Evolutionary conservation across 2,797 vertebrate genomes (phyloP).

Genomic region (Peromyscus nudipes): DNA sequence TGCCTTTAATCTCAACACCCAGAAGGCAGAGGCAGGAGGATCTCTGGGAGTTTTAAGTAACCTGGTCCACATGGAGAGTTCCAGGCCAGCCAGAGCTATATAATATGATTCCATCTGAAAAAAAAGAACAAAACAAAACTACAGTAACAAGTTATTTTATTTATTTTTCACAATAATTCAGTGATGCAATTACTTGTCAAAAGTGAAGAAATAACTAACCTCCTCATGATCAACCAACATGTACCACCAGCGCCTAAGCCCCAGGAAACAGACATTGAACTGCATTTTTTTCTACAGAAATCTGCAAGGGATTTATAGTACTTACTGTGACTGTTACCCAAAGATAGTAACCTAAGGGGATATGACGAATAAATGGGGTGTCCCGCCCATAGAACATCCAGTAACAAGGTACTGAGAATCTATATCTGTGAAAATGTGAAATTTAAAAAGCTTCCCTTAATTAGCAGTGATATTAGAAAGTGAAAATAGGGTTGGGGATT

Average conservation of each 20-base stretch:
- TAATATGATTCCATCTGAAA: background rate
- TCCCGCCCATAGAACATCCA: background rate
- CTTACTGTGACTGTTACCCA: background rate
- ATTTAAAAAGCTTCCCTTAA: background rate
- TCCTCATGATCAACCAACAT: background rate
- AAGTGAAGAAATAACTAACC: background rate
- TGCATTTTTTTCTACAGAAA: background rate
- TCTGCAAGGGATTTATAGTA: background rate
- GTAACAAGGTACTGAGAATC: background rate
- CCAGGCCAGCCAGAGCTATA: background rate
- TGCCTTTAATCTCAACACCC: background rate
- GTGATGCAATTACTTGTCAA: background rate
- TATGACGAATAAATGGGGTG: background rate
- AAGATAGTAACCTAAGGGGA: background rate
- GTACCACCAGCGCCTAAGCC: background rate
- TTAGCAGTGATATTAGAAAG: constrained; percentile 31
- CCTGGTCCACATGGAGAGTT: background rate
- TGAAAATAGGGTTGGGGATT: background rate
- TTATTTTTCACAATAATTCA: constrained; percentile 23
- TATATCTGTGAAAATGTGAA: background rate
- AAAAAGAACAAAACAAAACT: background rate
- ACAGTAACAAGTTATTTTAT: background rate
- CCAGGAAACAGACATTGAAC: background rate
- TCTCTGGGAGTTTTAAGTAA: background rate
- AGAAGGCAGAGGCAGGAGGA: background rate